Conservation (phyloP, 2,797 vertebrate species). For the Liparis tanakae region DNA sequence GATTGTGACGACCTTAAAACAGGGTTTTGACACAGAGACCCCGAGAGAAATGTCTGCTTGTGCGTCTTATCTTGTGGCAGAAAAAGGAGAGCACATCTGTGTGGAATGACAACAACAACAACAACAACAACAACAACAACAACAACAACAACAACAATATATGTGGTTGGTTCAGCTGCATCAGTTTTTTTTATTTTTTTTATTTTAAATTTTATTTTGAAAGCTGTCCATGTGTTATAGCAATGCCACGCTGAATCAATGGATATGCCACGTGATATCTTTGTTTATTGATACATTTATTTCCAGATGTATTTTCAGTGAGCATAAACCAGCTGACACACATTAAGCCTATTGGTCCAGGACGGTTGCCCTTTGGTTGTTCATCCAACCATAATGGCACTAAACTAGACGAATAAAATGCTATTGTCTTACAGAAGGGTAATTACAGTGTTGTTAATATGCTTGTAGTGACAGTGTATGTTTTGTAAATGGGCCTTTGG, state of each 20-base stretch:
- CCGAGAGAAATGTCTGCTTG: too few relatives aligned
- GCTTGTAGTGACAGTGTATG: slow-evolving; percentile 12
- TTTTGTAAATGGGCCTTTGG: background rate
- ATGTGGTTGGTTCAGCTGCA: background rate
- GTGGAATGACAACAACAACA: too few relatives aligned
- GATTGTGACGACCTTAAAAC: too few relatives aligned
- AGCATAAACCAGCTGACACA: background rate
- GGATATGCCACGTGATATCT: background rate
- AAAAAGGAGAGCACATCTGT: too few relatives aligned
- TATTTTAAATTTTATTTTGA: background rate
- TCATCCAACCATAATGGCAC: background rate
- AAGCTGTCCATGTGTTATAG: background rate
- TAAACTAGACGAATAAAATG: background rate
- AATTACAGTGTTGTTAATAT: too few relatives aligned
- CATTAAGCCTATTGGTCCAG: background rate
- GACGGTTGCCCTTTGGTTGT: background rate
- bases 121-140: too few relatives aligned
- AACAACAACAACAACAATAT: too few relatives aligned
- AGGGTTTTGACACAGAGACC: too few relatives aligned
- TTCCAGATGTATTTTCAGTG: background rate
- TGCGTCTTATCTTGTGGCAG: too few relatives aligned
- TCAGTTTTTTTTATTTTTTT: background rate
- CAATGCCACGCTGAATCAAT: background rate
- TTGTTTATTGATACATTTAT: background rate
- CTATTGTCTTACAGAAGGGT: too few relatives aligned